phyloP scores from a whole-genome alignment of 2,113 vertebrate genomes.

The Ginglymostoma cirratum region DNA sequence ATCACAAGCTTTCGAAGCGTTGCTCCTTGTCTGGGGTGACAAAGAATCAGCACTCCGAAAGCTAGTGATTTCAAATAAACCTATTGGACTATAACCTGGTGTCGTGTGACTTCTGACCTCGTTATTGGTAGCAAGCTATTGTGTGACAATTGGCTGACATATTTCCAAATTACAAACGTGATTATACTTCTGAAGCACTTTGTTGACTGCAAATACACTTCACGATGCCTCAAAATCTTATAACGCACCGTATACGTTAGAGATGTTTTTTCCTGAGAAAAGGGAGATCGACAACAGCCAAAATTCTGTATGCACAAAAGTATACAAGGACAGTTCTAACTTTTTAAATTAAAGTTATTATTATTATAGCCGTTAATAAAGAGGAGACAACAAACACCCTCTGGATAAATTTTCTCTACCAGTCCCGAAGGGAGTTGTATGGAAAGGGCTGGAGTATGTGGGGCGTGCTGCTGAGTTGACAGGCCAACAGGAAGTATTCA shows the following conservation, averaged over 20 bases:
- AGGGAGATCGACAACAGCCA: background rate
- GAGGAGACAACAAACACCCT: background rate
- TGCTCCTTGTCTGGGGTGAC: too few species aligned
- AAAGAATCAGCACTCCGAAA: too few species aligned
- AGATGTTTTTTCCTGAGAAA: background rate
- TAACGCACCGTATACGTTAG: background rate
- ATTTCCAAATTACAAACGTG: background rate
- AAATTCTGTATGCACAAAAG: background rate
- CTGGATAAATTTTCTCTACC: background rate
- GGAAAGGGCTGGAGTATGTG: background rate
- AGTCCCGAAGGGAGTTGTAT: constrained; percentile 20
- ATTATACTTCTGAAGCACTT: background rate
- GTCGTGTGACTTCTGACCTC: too few species aligned
- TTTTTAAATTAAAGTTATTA: background rate
- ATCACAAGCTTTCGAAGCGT: too few species aligned
- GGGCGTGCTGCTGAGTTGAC: background rate
- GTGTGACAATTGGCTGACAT: background rate
- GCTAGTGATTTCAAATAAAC: too few species aligned
- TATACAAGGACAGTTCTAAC: background rate
- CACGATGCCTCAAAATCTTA: background rate
- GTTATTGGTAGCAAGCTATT: background rate
- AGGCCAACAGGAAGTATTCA: constrained; percentile 13
- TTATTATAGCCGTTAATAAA: background rate
- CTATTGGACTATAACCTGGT: too few species aligned
- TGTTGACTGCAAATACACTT: background rate